Conservation (phyloP, 2,113 vertebrate species). For the Ranitomeya imitator region DNA sequence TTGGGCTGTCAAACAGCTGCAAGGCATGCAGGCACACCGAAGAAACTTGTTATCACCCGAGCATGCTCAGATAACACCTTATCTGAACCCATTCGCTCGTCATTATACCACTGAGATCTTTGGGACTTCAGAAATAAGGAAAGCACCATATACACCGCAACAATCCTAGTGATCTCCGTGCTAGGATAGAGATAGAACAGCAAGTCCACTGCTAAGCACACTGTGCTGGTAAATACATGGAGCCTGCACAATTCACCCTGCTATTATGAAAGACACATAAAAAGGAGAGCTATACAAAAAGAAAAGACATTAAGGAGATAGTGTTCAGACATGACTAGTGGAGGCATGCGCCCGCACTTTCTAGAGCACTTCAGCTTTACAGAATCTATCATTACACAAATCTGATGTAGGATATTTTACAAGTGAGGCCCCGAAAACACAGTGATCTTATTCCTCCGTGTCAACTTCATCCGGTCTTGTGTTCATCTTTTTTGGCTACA, state of each 20-base stretch:
- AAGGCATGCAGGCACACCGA: too few relatives aligned
- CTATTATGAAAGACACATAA: not conserved
- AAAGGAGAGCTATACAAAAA: not conserved
- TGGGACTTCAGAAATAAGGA: not conserved
- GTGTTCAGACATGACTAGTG: not conserved
- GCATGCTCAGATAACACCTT: too few relatives aligned
- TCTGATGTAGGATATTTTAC: not conserved
- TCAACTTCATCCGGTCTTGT: slow-evolving; percentile 5
- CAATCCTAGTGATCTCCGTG: not conserved
- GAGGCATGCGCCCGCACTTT: not conserved
- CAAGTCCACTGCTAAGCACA: not conserved
- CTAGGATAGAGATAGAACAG: not conserved
- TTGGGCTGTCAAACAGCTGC: too few relatives aligned
- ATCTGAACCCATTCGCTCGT: too few relatives aligned
- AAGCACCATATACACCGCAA: not conserved
- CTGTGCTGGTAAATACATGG: not conserved
- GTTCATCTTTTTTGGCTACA: slow-evolving; percentile 60
- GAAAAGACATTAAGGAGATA: not conserved
- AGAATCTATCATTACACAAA: not conserved
- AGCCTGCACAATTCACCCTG: not conserved
- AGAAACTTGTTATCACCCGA: too few relatives aligned
- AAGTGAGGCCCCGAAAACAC: not conserved
- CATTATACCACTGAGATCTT: not conserved
- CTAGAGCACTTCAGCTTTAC: too few relatives aligned
- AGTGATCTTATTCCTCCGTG: slow-evolving; percentile 62